Conservation (phyloP, 1,140 invertebrate species). For the Macrotrachela quadricornifera region DNA sequence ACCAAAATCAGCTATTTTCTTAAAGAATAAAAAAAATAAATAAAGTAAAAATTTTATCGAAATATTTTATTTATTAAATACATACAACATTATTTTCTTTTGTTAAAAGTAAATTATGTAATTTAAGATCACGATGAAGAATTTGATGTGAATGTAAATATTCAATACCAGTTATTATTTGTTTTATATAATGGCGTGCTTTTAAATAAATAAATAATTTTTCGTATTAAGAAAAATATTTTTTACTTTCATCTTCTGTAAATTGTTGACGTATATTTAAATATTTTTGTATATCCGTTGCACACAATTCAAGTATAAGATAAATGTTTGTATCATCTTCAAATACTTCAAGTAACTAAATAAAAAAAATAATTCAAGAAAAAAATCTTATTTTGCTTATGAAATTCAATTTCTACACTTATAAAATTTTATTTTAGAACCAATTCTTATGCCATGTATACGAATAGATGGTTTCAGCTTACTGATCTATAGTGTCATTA, state of each 20-base stretch:
- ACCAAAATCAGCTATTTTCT: slow-evolving; percentile 92
- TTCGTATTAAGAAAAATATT: background rate
- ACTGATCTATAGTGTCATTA: too few species aligned
- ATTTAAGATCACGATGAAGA: slow-evolving; percentile 69
- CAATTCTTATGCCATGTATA: too few species aligned
- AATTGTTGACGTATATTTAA: slow-evolving; percentile 29
- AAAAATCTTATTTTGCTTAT: too few species aligned
- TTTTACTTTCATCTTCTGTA: slow-evolving; percentile 39
- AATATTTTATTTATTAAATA: too few species aligned
- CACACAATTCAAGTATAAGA: slow-evolving; percentile 68
- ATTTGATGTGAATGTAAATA: slow-evolving; percentile 77
- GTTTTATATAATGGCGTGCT: slow-evolving; percentile 53
- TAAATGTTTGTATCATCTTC: slow-evolving; percentile 76
- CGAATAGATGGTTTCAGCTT: too few species aligned
- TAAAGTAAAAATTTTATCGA: background rate
- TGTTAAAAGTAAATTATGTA: slow-evolving; percentile 69
- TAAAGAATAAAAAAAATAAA: slow-evolving; percentile 9
- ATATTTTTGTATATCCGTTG: slow-evolving; percentile 65
- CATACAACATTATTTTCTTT: slow-evolving; percentile 58
- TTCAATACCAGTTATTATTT: slow-evolving; percentile 67
- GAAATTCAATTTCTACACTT: too few species aligned
- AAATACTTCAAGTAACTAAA: slow-evolving; percentile 35
- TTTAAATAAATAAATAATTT: slow-evolving; percentile 12
- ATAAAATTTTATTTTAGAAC: too few species aligned
- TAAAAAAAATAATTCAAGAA: too few species aligned